Percentiles rank a stretch among this genome's conserved stretches.
Conservation (phyloP, 2,888 invertebrate species). For the Metellina segmentata region DNA sequence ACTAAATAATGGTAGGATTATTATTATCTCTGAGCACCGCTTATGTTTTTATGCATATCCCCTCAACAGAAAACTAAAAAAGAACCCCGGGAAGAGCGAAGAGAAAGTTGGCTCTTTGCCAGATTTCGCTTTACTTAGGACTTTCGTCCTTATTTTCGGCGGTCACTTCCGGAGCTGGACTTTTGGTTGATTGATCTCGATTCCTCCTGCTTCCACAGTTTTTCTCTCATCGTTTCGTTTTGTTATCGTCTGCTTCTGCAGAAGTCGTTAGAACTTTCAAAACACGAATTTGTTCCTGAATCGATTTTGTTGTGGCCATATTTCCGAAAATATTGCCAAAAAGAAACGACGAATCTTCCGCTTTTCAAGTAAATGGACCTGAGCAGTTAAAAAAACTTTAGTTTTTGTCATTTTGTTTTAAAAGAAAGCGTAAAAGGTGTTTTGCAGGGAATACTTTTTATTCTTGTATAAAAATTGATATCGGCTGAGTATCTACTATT, state of each 20-base stretch:
- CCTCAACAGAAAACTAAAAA: constrained; percentile 23
- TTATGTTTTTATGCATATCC: not conserved
- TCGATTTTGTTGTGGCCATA: constrained; percentile 15
- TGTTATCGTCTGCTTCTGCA: constrained; percentile 2
- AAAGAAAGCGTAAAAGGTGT: no score
- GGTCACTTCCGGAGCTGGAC: constrained; percentile 70
- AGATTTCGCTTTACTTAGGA: constrained; percentile 28
- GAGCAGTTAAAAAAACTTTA: not conserved
- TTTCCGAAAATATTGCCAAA: not conserved
- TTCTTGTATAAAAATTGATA: no score
- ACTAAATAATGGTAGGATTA: not conserved
- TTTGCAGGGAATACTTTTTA: no score
- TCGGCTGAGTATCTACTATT: no score
- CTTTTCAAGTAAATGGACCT: not conserved
- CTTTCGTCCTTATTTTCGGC: constrained; percentile 50
- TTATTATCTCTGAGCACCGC: not conserved
- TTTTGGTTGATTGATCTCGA: constrained; percentile 38
- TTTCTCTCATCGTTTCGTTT: not conserved
- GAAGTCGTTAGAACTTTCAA: not conserved
- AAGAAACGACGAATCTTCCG: not conserved
- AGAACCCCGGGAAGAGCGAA: constrained; percentile 17
- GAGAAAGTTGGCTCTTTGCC: constrained; percentile 59
- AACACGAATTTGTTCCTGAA: not conserved
- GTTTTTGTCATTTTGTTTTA: no score
- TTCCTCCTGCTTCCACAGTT: not conserved